Evolutionary conservation across 2,797 vertebrate genomes (phyloP), one percentile per base, ranked within the genome.

Genomic region (Vespertilio murinus): DNA sequence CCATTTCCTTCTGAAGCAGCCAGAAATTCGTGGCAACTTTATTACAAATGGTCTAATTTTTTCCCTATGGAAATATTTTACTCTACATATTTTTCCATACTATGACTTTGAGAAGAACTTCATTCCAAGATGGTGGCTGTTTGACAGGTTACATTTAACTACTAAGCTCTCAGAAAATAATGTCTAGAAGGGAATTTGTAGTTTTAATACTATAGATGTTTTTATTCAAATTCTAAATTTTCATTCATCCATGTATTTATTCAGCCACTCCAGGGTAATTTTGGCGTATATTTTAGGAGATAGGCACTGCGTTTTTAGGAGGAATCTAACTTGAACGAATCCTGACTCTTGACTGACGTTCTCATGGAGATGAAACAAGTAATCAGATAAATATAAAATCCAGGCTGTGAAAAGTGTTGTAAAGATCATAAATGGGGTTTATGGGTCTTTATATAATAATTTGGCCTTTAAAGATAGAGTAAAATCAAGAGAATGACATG

Each of bases 61-160:
- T 88, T 74, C 10, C 56, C 17, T 75, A 61, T 69, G 54, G 80
- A 93, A 93, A 92, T 93, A 93, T 90, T 94, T 93, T 52, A 69
- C 64, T 25, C 33, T 25, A 2, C 74, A 13, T 64, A 47, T 78
- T 91, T 90, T 69, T 61, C 78, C 23, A 45, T 52, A 7, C 9
- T 38, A 25, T 65, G 88, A 94, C 14, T 88, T 82, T 65, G 45
- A 45, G 40, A 65, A 91, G 45, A 74, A 82, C 16, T 83, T 80
- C 30, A 11, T 88, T 91, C 89, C 25, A 78, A 92, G 28, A 88
- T 40, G 23, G 79, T 56, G 52, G 28, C 22, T 85, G 17, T 75
- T 91, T 42, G 67, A 73, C 25, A 78, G 30, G 59, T 49, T 77
- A 45, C 6, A 16, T 4, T 78, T 35, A 83, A 10, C 1, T 38